Evolutionary conservation across 1,140 invertebrate genomes (phyloP).

Genomic region (Homalodisca vitripennis): DNA sequence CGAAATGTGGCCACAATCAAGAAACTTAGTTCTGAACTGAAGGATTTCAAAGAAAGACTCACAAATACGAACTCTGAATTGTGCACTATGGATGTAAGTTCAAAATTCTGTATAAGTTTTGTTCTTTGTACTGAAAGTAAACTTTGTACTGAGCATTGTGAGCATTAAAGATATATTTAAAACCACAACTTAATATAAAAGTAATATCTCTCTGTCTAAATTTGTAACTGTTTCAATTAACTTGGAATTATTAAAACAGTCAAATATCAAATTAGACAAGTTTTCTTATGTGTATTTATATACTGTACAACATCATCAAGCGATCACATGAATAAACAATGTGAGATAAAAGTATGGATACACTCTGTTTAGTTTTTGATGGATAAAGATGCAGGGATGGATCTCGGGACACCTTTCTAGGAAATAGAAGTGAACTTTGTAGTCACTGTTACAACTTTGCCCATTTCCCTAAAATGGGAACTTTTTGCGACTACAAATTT

Average conservation of each 20-base stretch:
- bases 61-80: constrained; percentile 54
- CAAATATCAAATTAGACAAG: too few species aligned
- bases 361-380: too few species aligned
- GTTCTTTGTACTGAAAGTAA: background rate
- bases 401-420: too few species aligned
- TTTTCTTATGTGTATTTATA: too few species aligned
- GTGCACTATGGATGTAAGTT: constrained; percentile 54
- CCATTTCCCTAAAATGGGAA: too few species aligned
- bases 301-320: too few species aligned
- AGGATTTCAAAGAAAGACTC: constrained; percentile 57
- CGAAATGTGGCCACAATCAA: constrained; percentile 43
- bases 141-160: background rate
- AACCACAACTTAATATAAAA: background rate
- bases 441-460: too few species aligned
- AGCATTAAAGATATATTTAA: background rate
- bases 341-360: too few species aligned
- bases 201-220: background rate
- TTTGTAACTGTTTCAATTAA: background rate
- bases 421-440: too few species aligned
- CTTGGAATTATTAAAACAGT: background rate
- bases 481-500: too few species aligned
- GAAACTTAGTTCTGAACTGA: constrained; percentile 57
- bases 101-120: background rate
- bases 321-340: too few species aligned
- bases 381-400: too few species aligned